These are phyloP conservation scores for Nasonia giraulti DNA, from an alignment of 1,140 invertebrate genomes.

Conservation along the genomic window DNA sequence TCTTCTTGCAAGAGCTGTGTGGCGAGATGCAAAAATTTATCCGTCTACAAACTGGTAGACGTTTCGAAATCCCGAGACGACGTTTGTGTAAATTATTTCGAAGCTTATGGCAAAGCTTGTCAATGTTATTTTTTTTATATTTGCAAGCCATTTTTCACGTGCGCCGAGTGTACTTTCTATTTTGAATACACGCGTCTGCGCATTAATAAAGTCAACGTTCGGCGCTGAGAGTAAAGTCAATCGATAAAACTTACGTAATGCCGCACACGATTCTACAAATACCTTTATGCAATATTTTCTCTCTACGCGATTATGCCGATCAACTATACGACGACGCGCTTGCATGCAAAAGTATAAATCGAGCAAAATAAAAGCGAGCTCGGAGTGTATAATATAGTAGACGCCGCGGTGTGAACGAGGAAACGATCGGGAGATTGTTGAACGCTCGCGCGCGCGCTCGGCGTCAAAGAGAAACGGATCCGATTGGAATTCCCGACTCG, in stretches of 20 bases:
- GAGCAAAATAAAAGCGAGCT: too few species aligned
- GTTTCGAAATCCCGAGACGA: too few species aligned
- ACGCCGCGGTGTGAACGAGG: background rate
- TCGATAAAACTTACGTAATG: background rate
- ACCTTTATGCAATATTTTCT: background rate
- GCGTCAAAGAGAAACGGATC: slow-evolving; percentile 29
- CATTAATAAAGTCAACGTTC: too few species aligned
- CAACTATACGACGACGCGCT: background rate
- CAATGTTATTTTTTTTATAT: too few species aligned
- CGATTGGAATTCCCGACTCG: slow-evolving; percentile 29
- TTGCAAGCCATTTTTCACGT: background rate
- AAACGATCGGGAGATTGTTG: slow-evolving; percentile 15
- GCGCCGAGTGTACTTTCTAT: background rate
- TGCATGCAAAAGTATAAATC: too few species aligned
- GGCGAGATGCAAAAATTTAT: too few species aligned
- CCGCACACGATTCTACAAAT: background rate
- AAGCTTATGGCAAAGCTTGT: too few species aligned
- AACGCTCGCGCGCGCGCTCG: slow-evolving; percentile 1
- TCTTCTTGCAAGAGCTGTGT: too few species aligned
- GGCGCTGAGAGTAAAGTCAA: background rate
- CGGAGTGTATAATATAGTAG: background rate
- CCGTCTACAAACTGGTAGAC: too few species aligned
- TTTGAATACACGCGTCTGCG: too few species aligned
- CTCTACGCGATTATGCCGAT: background rate
- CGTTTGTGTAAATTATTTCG: too few species aligned